These are phyloP conservation scores for Phylloscopus collybita DNA, from an alignment of 2,797 vertebrate species.

Conservation along the genomic window DNA sequence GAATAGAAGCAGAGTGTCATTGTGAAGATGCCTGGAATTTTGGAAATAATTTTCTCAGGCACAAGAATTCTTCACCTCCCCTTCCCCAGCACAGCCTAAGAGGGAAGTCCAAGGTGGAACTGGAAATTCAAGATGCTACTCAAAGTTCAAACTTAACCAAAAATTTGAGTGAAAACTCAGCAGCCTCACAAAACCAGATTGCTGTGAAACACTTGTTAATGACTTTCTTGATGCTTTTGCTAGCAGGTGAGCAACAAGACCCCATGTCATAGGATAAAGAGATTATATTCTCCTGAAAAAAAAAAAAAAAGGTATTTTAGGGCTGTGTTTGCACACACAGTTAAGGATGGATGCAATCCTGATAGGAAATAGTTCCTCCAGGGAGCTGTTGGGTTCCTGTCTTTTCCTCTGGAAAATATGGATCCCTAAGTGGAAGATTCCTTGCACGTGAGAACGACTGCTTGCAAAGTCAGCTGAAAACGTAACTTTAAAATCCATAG, in stretches of 20 bases:
- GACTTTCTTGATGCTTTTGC: not conserved
- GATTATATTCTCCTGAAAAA: not conserved
- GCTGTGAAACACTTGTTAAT: not conserved
- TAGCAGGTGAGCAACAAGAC: not conserved
- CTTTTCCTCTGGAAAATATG: not conserved
- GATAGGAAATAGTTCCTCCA: not conserved
- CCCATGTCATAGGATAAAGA: not conserved
- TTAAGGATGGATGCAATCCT: not conserved
- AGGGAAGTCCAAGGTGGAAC: not conserved
- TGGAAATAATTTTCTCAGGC: not conserved
- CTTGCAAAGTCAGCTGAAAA: not conserved
- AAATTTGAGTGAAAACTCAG: not conserved
- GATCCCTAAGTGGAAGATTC: not conserved
- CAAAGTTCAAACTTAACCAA: not conserved
- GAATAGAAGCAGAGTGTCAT: not conserved
- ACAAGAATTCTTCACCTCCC: not conserved
- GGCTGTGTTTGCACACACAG: not conserved
- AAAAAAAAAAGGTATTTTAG: not conserved
- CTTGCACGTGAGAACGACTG: not conserved
- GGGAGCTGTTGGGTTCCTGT: not conserved
- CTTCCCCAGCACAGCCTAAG: not conserved
- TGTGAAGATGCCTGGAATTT: not conserved
- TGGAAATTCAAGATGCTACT: not conserved
- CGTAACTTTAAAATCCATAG: not conserved
- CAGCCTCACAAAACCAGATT: not conserved